A percentile compares a stretch with the other conserved stretches of the same genome.
These are phyloP conservation scores for Pseudolycoriella hygida DNA, from an alignment of 2,888 invertebrate genomes.

Conservation along the genomic window DNA sequence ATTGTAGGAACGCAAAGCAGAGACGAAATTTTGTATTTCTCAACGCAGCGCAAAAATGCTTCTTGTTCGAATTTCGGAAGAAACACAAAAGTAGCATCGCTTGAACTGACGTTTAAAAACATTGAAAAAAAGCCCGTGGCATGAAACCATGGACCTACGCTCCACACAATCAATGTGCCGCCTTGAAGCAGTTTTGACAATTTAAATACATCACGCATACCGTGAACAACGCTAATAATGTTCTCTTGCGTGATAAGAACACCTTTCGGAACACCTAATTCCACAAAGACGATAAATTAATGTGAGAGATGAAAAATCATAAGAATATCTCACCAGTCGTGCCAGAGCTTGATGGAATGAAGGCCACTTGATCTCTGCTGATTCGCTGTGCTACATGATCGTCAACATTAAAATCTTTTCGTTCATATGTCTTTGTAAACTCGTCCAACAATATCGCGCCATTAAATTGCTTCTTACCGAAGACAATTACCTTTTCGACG, in stretches of 20 bases:
- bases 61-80: conserved; percentile 51
- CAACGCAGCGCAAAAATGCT: conserved; percentile 42
- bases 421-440: too few species aligned
- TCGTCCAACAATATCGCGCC: too few species aligned
- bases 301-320: too few species aligned
- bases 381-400: too few species aligned
- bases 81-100: conserved; percentile 33
- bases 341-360: too few species aligned
- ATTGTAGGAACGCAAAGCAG: conserved; percentile 61
- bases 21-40: too few species aligned
- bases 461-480: too few species aligned
- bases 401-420: too few species aligned
- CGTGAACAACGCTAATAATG: conserved; percentile 23
- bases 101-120: conserved; percentile 31
- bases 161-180: not conserved
- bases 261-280: conserved; percentile 60
- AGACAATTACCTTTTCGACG: too few species aligned
- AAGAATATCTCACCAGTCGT: too few species aligned
- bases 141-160: conserved; percentile 73
- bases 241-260: conserved; percentile 56
- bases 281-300: too few species aligned
- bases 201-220: not conserved
- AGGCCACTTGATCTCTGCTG: too few species aligned
- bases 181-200: not conserved
- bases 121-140: conserved; percentile 47